Evolutionary conservation across 2,888 invertebrate species (phyloP), one percentile per base, ranked within the genome.

Genomic region (Ennomos erosarius): DNA sequence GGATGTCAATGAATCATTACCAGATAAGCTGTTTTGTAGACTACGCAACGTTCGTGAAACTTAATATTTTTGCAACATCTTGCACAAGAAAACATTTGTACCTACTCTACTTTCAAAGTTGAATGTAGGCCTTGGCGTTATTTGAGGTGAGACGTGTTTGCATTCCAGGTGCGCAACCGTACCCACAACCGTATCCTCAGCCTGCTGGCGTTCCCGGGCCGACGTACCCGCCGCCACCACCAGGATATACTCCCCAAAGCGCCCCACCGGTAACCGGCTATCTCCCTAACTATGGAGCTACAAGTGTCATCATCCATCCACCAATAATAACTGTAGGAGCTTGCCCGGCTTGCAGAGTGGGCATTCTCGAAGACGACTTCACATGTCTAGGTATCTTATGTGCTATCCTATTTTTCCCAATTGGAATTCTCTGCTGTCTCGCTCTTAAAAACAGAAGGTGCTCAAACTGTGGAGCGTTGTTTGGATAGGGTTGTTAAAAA

Each of bases 301-400:
- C 92, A 8, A 93, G 89, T 48, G 93, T 96, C 26, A 93, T 95
- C 57, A 94, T 96, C 64, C 94, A 95, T 49, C 95, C 95, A 4
- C 95, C 97, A 64, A 96, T 98, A 38, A 95, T 98, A 63, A 91
- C 97, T 0, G 95, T 98, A 0, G 97, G 97, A 0, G 97, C 96
- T 2, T 98, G 98, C 83, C 98, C 98, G 1, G 96, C 97, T 1
- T 98, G 98, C 79, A 93, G 98, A 69, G 97, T 98, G 59, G 98
- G 98, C 11, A 94, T 97, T 33, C 88, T 98, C 42, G 97, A 98
- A 87, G 97, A 98, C 73, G 97, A 97, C 78, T 98, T 96, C 84
- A 96, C 97, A 0, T 96, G 96, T 74, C 92, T 97, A 44, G 98
- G 98, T 56, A 92, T 98, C 10, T 88, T 96, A 55, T 97, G 97